Conservation (phyloP, 2,797 vertebrate species). For the Rhinella marina region DNA sequence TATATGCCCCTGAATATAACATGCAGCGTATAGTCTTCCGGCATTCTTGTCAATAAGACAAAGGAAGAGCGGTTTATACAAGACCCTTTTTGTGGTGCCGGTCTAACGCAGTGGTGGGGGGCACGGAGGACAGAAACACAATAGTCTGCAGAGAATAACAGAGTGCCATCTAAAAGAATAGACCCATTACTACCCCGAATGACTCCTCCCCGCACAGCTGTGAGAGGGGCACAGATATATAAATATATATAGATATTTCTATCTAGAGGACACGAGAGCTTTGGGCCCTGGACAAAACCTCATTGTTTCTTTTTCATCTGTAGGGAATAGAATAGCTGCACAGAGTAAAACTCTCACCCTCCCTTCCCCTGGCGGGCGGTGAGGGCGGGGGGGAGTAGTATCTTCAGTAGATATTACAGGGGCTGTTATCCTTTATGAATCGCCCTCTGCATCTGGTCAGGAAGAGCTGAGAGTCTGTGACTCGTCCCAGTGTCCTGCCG, state of each 20-base stretch:
- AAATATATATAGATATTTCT: constrained; percentile 58
- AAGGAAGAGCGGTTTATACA: constrained; percentile 45
- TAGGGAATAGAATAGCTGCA: constrained; percentile 56
- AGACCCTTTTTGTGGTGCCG: constrained; percentile 52
- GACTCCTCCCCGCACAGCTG: constrained; percentile 56
- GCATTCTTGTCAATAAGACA: constrained; percentile 28
- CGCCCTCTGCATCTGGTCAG: constrained; percentile 46
- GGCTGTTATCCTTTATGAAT: constrained; percentile 56
- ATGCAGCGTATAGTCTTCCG: neutral
- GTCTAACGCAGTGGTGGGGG: constrained; percentile 40
- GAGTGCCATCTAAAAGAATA: constrained; percentile 58
- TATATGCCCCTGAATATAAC: neutral
- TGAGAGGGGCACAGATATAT: constrained; percentile 57
- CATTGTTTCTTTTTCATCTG: constrained; percentile 54
- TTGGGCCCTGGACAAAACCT: constrained; percentile 45
- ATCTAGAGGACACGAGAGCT: constrained; percentile 53
- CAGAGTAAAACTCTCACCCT: constrained; percentile 43
- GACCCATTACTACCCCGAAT: constrained; percentile 41
- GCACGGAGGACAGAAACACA: constrained; percentile 58
- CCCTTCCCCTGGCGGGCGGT: constrained; percentile 29
- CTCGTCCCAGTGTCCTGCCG: constrained; percentile 71
- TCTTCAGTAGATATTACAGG: constrained; percentile 58
- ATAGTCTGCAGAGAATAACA: constrained; percentile 60
- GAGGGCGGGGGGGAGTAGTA: constrained; percentile 21
- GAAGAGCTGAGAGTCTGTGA: constrained; percentile 47